Percentiles rank a stretch among this genome's conserved stretches.
Evolutionary conservation across 2,888 invertebrate species (phyloP).

Genomic region (Allophyes oxyacanthae): DNA sequence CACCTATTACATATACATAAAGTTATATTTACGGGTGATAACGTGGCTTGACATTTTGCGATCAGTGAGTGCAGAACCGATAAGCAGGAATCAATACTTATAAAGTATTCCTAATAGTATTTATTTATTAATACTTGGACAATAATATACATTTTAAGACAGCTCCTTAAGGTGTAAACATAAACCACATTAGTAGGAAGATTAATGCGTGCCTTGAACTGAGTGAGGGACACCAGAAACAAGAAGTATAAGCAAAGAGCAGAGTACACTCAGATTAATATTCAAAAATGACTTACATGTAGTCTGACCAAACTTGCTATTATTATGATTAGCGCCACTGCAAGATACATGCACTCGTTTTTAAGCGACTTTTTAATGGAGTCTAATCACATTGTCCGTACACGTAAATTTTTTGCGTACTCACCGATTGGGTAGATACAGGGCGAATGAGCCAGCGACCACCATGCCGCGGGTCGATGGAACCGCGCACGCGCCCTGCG

Average conservation of each 20-base stretch:
- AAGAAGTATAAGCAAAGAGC: constrained; percentile 31
- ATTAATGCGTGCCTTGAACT: constrained; percentile 32
- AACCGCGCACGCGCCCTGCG: constrained; percentile 72
- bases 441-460: constrained; percentile 69
- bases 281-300: constrained; percentile 78
- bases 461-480: constrained; percentile 67
- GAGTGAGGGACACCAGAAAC: constrained; percentile 23
- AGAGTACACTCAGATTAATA: constrained; percentile 32
- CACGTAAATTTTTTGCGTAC: constrained; percentile 73
- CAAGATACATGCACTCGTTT: constrained; percentile 85
- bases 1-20: constrained; percentile 5
- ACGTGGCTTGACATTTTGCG: constrained; percentile 18
- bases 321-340: constrained; percentile 85
- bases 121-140: too few species aligned
- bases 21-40: constrained; percentile 6
- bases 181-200: too few species aligned
- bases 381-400: constrained; percentile 57
- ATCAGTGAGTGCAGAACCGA: constrained; percentile 10
- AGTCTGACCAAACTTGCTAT: constrained; percentile 85
- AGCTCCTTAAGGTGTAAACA: too few species aligned
- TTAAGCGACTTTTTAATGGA: constrained; percentile 48
- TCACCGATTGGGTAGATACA: constrained; percentile 77
- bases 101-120: not conserved
- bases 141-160: too few species aligned
- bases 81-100: constrained; percentile 23